These are phyloP conservation scores for Drosophila leonis DNA, from an alignment of 2,888 invertebrate species.

Conservation along the genomic window DNA sequence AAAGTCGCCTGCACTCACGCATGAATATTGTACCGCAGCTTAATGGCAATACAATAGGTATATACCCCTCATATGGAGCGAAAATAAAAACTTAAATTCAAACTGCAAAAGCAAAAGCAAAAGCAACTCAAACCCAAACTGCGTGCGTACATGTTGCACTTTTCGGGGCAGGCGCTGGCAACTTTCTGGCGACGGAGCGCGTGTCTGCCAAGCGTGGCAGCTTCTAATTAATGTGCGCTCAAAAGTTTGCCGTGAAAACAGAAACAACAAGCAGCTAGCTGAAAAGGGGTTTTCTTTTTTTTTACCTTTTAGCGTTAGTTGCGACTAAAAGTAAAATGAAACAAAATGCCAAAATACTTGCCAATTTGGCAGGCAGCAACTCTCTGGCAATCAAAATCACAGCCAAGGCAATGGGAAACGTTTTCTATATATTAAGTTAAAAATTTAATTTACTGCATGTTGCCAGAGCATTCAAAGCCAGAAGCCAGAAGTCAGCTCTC, in stretches of 20 bases:
- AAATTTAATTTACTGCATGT: constrained; percentile 70
- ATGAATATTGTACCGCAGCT: neutral
- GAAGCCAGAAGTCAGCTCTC: neutral
- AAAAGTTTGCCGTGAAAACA: constrained; percentile 58
- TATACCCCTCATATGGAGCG: neutral
- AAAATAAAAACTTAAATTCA: constrained; percentile 56
- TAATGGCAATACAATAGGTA: neutral
- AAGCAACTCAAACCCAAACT: constrained; percentile 62
- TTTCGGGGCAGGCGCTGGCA: constrained; percentile 40
- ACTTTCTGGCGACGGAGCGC: constrained; percentile 56
- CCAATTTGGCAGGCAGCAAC: constrained; percentile 42
- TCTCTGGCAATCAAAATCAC: constrained; percentile 51
- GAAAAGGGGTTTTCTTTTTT: constrained; percentile 1
- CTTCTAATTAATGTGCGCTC: constrained; percentile 79
- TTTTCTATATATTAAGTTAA: constrained; percentile 70
- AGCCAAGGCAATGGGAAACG: constrained; percentile 52
- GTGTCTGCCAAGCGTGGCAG: constrained; percentile 72
- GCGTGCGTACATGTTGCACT: constrained; percentile 65
- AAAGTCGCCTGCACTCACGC: neutral
- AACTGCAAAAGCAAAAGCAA: constrained; percentile 61
- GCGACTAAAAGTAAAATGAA: constrained; percentile 50
- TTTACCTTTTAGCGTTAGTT: constrained; percentile 11
- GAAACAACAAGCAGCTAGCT: constrained; percentile 16
- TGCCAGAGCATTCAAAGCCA: constrained; percentile 6
- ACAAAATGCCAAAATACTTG: constrained; percentile 56